phyloP scores from a whole-genome alignment of 1,140 invertebrate species.

The Chironomus striatipennis region DNA sequence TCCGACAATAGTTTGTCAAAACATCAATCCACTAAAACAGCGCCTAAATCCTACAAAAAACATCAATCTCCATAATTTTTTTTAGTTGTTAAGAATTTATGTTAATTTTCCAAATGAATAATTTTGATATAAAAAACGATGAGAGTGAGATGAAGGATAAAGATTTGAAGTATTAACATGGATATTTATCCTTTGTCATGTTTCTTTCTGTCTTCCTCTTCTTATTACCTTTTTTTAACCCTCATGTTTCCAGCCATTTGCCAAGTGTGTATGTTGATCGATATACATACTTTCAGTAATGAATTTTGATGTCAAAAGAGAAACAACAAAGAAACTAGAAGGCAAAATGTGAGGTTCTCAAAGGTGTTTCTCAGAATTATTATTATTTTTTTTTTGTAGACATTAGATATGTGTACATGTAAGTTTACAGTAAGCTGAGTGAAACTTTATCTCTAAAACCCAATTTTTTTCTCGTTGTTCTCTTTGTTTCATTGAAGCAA shows the following conservation, averaged over 20 bases:
- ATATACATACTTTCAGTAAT: neutral
- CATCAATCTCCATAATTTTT: too few species aligned
- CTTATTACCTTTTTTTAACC: too few species aligned
- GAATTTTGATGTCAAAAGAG: neutral
- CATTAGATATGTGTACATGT: constrained; percentile 1
- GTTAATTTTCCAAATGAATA: constrained; percentile 3
- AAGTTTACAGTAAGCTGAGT: neutral
- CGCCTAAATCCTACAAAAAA: too few species aligned
- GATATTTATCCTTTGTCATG: neutral
- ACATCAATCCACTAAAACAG: too few species aligned
- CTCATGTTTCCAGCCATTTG: too few species aligned
- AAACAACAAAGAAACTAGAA: neutral
- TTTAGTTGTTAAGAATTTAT: neutral
- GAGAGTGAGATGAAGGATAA: neutral
- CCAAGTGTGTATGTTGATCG: neutral
- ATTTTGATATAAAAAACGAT: neutral
- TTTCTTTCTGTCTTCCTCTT: neutral
- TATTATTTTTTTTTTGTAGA: neutral
- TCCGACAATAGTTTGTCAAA: too few species aligned
- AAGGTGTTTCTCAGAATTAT: neutral
- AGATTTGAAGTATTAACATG: neutral
- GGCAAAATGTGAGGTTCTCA: neutral
- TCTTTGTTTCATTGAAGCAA: neutral
- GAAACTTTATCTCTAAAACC: constrained; percentile 10
- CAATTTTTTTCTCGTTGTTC: neutral